Conservation (phyloP, 2,113 vertebrate species). For the Podiceps cristatus region DNA sequence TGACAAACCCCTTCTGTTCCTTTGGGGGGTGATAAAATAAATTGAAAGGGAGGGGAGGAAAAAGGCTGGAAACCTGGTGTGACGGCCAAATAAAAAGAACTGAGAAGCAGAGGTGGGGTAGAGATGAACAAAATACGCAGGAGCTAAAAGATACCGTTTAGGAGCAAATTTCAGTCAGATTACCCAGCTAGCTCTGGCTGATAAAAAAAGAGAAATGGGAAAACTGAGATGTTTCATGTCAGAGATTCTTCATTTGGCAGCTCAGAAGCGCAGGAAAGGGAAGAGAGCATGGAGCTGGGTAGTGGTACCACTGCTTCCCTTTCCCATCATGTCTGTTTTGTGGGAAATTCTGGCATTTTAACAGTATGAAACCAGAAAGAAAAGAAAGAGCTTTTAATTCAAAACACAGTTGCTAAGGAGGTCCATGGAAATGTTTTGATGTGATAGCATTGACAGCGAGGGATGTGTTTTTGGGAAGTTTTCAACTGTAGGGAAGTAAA, state of each 20-base stretch:
- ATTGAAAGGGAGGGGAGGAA: background rate
- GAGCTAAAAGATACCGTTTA: background rate
- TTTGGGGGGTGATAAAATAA: constrained; percentile 25
- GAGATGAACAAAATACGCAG: background rate
- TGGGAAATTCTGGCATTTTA: background rate
- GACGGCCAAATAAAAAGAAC: background rate
- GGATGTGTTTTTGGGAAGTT: background rate
- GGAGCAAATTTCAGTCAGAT: background rate
- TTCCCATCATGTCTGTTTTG: background rate
- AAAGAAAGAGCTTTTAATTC: background rate
- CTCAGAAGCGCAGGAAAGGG: background rate
- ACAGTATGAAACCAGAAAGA: background rate
- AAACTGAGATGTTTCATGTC: background rate
- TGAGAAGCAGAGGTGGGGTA: background rate
- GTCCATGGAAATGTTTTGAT: background rate
- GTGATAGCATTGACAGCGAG: background rate
- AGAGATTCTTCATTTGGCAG: background rate
- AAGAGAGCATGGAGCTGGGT: background rate
- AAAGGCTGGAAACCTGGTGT: background rate
- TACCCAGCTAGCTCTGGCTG: background rate
- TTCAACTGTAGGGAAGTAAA: background rate
- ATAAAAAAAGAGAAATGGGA: background rate
- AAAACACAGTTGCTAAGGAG: background rate
- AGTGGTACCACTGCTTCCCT: background rate
- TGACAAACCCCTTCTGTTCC: background rate